A percentile compares a stretch with the other conserved stretches of the same genome.
These are phyloP conservation scores for Canis aureus DNA, from an alignment of 2,113 vertebrate genomes.

Conservation along the genomic window DNA sequence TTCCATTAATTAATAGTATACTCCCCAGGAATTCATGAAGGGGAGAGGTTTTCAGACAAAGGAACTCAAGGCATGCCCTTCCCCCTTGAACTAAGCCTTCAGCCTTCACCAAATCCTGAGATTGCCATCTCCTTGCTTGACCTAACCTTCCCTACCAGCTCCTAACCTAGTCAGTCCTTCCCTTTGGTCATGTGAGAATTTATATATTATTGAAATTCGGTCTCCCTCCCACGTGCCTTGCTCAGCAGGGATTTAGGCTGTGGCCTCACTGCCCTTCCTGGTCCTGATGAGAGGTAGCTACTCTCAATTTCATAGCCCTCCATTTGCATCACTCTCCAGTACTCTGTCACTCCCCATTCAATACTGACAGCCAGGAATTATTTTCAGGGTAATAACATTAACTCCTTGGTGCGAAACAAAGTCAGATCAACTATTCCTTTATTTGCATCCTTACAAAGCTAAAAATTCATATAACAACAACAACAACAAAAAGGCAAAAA, in stretches of 20 bases:
- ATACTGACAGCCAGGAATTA: background rate
- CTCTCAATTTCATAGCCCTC: background rate
- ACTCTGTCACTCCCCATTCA: background rate
- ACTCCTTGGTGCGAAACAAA: background rate
- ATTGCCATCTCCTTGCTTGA: background rate
- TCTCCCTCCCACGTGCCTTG: background rate
- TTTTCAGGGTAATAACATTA: background rate
- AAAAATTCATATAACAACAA: background rate
- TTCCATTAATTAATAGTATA: background rate
- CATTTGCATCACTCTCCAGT: background rate
- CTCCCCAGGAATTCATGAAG: background rate
- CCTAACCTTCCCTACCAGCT: background rate
- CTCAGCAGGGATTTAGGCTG: background rate
- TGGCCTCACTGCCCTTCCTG: no score
- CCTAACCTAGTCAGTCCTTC: background rate
- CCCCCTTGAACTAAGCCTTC: background rate
- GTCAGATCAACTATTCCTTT: background rate
- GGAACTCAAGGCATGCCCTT: background rate
- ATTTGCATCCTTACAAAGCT: conserved; percentile 9
- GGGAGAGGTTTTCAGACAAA: background rate
- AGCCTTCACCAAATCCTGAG: background rate
- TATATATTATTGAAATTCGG: background rate
- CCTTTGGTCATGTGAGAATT: background rate
- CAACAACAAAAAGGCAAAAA: background rate
- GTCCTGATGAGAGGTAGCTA: no score